Conservation (phyloP, 2,797 vertebrate species). For the Lycodopsis pacificus region DNA sequence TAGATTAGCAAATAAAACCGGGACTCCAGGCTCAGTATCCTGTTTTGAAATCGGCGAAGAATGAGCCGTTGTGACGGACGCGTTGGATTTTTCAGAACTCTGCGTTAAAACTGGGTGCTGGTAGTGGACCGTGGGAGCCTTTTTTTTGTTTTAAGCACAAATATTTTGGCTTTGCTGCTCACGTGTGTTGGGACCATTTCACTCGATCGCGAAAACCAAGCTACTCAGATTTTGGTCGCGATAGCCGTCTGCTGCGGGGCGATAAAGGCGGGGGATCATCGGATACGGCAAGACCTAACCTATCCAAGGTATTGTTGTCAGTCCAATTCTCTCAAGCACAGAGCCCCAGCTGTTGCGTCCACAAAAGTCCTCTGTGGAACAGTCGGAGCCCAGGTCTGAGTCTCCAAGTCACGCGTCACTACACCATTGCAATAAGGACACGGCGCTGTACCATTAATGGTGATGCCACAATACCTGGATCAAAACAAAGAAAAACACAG, state of each 20-base stretch:
- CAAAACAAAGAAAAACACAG: conserved; percentile 1
- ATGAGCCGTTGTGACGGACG: no score
- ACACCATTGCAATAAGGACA: conserved; percentile 14
- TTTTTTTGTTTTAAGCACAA: background rate
- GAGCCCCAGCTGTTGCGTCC: background rate
- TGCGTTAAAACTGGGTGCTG: background rate
- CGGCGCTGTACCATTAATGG: conserved; percentile 35
- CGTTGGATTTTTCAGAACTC: no score
- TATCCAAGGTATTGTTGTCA: background rate
- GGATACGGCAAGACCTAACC: background rate
- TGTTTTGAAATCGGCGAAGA: no score
- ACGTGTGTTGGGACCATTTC: background rate
- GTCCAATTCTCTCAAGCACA: background rate
- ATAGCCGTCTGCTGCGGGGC: background rate
- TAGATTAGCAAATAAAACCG: background rate
- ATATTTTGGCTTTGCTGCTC: background rate
- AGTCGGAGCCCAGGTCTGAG: conserved; percentile 18
- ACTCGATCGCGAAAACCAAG: background rate
- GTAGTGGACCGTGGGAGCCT: background rate
- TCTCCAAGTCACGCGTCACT: conserved; percentile 9
- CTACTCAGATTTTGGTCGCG: background rate
- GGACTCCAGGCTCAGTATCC: background rate
- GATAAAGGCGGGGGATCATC: background rate
- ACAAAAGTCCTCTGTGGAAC: background rate
- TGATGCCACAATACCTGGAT: conserved; percentile 23